Conservation (phyloP, 1,140 invertebrate genomes). For the Papilio glaucus region DNA sequence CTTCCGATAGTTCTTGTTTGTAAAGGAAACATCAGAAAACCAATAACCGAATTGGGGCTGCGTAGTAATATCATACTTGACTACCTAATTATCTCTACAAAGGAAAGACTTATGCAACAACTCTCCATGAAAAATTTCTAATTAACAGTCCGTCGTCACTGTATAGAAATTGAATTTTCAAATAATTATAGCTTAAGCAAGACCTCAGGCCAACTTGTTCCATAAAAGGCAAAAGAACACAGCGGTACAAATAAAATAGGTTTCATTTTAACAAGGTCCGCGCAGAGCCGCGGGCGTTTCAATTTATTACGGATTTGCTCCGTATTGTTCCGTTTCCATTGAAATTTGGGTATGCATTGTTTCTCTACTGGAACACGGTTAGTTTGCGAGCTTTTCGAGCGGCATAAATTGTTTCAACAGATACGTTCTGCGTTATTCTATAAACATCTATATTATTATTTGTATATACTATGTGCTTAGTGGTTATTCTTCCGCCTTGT, state of each 20-base stretch:
- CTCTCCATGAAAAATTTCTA: not conserved
- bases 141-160: not conserved
- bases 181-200: constrained; percentile 3
- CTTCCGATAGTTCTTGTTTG: too few species aligned
- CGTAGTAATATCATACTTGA: not conserved
- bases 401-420: constrained; percentile 15
- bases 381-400: constrained; percentile 19
- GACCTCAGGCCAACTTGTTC: constrained; percentile 5
- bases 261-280: constrained; percentile 12
- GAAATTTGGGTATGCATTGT: constrained; percentile 33
- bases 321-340: constrained; percentile 31
- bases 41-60: not conserved
- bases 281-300: constrained; percentile 10
- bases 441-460: constrained; percentile 12
- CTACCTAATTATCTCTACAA: not conserved
- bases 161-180: constrained; percentile 7
- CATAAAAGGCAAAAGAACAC: constrained; percentile 6
- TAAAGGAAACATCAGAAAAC: too few species aligned
- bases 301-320: constrained; percentile 32
- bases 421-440: not conserved
- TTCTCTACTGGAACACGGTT: not conserved
- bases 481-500: not conserved
- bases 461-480: not conserved
- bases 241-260: constrained; percentile 12
- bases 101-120: not conserved